Evolutionary conservation across 2,888 invertebrate species (phyloP).

Genomic region (Myopa testacea): DNA sequence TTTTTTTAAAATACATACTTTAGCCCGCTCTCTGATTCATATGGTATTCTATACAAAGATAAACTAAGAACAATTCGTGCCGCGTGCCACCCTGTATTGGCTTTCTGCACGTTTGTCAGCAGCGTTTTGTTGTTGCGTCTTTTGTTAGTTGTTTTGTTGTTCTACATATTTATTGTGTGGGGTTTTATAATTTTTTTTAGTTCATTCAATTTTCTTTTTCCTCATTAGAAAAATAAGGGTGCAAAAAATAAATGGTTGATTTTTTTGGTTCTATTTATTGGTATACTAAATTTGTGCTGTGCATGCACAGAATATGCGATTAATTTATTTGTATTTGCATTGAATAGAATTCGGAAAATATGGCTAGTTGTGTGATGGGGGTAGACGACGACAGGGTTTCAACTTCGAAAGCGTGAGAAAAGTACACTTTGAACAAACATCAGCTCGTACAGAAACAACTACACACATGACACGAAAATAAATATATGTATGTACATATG

Average conservation of each 20-base stretch:
- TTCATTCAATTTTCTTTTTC: slow-evolving; percentile 31
- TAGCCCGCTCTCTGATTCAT: no score
- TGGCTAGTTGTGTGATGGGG: slow-evolving; percentile 2
- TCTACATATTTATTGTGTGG: not conserved
- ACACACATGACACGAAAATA: no score
- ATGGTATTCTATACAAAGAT: no score
- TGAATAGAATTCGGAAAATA: slow-evolving; percentile 13
- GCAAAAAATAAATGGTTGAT: slow-evolving; percentile 45
- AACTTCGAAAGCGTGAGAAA: not conserved
- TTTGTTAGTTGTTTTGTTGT: slow-evolving; percentile 7
- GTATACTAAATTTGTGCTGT: slow-evolving; percentile 4
- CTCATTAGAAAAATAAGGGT: slow-evolving; percentile 48
- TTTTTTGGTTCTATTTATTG: slow-evolving; percentile 33
- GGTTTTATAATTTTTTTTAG: slow-evolving; percentile 6
- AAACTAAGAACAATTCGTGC: not conserved
- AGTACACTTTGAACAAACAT: not conserved
- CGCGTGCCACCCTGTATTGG: slow-evolving; percentile 23
- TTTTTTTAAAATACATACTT: no score
- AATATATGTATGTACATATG: no score
- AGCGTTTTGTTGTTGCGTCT: not conserved
- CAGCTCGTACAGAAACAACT: no score
- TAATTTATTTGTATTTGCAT: slow-evolving; percentile 27
- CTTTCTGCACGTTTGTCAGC: slow-evolving; percentile 12
- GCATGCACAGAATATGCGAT: slow-evolving; percentile 7
- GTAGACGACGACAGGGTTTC: not conserved